Evolutionary conservation across 2,113 vertebrate genomes (phyloP), one percentile per base, ranked within the genome.

Genomic region (Proterorhinus semilunaris): DNA sequence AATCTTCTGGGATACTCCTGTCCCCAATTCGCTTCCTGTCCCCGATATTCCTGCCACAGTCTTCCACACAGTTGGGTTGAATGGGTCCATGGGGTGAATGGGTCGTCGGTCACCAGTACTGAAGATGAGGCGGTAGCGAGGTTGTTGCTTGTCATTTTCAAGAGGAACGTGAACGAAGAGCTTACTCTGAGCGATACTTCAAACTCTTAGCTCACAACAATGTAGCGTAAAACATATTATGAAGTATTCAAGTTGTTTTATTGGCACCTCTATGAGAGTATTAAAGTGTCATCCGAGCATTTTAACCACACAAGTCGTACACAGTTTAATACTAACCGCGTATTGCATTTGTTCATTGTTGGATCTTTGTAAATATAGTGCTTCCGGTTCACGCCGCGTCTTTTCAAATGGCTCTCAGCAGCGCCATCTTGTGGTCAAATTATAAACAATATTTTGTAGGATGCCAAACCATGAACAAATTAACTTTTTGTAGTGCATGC

Each of bases 81-180:
- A n/a, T n/a, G n/a, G n/a, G n/a, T n/a, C n/a, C n/a, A n/a, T n/a
- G n/a, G n/a, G n/a, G 43, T 65, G 45, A 65, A 50, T n/a, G 59
- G 10, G 13, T 36, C 64, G 13, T 36, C 64, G 42, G 8, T 16
- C 62, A 68, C 62, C 59, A n/a, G 57, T 7, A 65, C 68, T 47
- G n/a, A 15, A 0, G 3, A 11, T 45, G 64, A 61, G 11, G 13
- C 36, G 8, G 57, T 15, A n/a, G 50, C 21, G 12, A 61, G 57
- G 10, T 43, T 43, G 57, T 43, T 15, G 13, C 11, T 4, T 61
- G 57, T n/a, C 42, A 61, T 7, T 9, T 44, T 61, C 13, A 61
- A n/a, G 36, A 44, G 57, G 42, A 61, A 61, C n/a, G 12, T 61
- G 7, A 44, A 61, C 8, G 3, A 13, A n/a, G 58, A 45, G 8